Base-by-base conservation (phyloP, 64 coral and sea anemone species). In the Trachythela sp. region DNA sequence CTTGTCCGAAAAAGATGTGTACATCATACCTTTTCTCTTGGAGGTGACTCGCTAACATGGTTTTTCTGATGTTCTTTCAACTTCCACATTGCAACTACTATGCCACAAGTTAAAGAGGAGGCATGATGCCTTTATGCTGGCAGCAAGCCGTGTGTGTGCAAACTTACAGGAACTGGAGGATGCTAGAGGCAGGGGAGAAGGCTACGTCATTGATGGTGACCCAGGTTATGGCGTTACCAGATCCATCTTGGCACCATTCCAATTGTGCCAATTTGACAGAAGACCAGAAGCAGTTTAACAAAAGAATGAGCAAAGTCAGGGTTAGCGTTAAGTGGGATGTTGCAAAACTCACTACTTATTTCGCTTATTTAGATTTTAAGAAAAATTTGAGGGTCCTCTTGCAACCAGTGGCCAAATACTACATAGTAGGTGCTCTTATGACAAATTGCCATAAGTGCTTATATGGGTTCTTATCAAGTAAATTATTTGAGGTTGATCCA, bases 321-420 rank as follows among this genome's bases (percentile, higher is more conserved):
- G 59, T 68, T 6, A n/a, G 59, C 59, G 15, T 68, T 32, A n/a
- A 77, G 71, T 77, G 71, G 71, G 71, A n/a, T 35, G 6, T 77
- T 77, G 71, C 7, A 18, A 77, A 77, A 77, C 6, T 77, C 71
- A 34, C 4, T 17, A 32, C 29, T 35, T 77, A 77, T 17, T 77
- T 77, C 7, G 36, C 71, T 4, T 77, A 77, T 77, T 14, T 77
- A 7, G 71, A 77, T 34, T 77, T 77, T 35, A 77, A 77, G 36
- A 77, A 38, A 35, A 77, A 77, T 77, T 77, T 77, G 36, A 77
- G 71, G 36, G 71, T 77, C 30, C 71, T n/a, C n/a, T n/a, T n/a
- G n/a, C n/a, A n/a, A n/a, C n/a, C n/a, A n/a, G n/a, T n/a, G n/a
- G n/a, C n/a, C n/a, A n/a, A n/a, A n/a, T n/a, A n/a, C n/a, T n/a